Percentiles rank a stretch among this genome's conserved stretches.
Conservation (phyloP, 30 jellyfish, hydroid and myxozoan species). For the Nemopilema nomurai region DNA sequence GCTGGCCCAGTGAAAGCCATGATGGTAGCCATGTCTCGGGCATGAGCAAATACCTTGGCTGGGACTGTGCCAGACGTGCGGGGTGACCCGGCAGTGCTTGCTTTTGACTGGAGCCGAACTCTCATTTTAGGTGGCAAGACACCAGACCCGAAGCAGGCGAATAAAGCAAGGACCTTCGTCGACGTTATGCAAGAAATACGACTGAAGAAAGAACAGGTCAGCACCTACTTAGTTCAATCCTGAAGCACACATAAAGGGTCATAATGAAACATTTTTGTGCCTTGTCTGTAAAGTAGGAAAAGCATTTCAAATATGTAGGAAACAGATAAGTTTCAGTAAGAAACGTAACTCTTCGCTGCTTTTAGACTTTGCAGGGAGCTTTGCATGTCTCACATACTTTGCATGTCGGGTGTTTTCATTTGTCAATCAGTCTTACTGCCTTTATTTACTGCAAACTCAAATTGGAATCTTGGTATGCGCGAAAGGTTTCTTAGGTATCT, state of each 20-base stretch:
- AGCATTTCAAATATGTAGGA: too few relatives aligned
- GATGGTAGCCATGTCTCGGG: conserved; percentile 42
- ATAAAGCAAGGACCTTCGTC: conserved; percentile 58
- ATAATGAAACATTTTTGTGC: background rate
- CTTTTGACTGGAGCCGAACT: background rate
- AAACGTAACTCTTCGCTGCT: too few relatives aligned
- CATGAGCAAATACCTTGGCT: conserved; percentile 61
- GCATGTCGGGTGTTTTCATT: too few relatives aligned
- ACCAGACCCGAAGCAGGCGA: conserved; percentile 80
- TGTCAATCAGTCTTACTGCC: too few relatives aligned
- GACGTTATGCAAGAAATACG: conserved; percentile 87
- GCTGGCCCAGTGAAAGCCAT: conserved; percentile 41
- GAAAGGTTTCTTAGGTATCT: too few relatives aligned
- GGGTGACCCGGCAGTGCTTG: background rate
- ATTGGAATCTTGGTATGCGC: too few relatives aligned
- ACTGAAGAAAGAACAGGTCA: conserved; percentile 86
- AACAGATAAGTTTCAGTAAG: too few relatives aligned
- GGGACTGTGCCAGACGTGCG: conserved; percentile 13
- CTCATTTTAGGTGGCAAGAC: conserved; percentile 94
- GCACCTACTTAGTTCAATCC: background rate
- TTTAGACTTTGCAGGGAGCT: too few relatives aligned
- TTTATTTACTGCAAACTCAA: too few relatives aligned
- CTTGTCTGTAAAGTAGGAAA: too few relatives aligned
- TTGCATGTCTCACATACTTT: too few relatives aligned
- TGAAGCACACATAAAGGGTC: too few relatives aligned